Base-by-base conservation (phyloP, 2,888 invertebrate genomes). In the Drosophila bunnanda region DNA sequence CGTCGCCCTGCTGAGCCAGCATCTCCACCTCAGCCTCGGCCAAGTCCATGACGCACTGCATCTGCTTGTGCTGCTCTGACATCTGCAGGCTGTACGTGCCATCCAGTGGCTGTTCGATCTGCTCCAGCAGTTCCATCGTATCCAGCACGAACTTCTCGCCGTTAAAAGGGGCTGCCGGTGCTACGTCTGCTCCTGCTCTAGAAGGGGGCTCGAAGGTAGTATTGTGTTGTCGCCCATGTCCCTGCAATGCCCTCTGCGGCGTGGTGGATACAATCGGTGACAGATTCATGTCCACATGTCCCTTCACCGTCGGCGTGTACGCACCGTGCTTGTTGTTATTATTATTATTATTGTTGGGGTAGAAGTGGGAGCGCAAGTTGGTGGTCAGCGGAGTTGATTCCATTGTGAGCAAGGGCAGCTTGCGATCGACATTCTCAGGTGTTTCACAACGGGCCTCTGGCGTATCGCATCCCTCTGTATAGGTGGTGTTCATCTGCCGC, bases 311-410 rank as follows among this genome's bases (percentile, higher is more conserved):
- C 20, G 91, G 90, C n/a, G 90, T 90, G 56, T 82, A 88, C 8
- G 53, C 65, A 28, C 58, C 75, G 22, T 80, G 84, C 36, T 89
- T 89, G 34, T 89, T 89, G 32, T 84, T 78, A 22, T 69, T 77
- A 25, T 67, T 76, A 20, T 50, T 52, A 1, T 50, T 50, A 32
- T 50, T 50, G 46, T 60, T 68, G 20, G 53, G 34, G 25, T 69
- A 43, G 43, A 71, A 64, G n/a, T 65, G 68, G 38, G 68, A 61
- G 38, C 77, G 72, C 10, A 80, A 65, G 46, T 73, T 71, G 38
- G 82, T 71, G n/a, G 89, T 75, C 32, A 90, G 83, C 4, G 92
- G 92, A 3, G 92, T 92, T 9, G 92, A 92, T 62, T 91, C 91
- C 73, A 85, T 80, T 28, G 89, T 84, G n/a, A 82, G 59, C 0